Conservation (phyloP, 2,113 vertebrate species). For the Tylochromis polylepis region DNA sequence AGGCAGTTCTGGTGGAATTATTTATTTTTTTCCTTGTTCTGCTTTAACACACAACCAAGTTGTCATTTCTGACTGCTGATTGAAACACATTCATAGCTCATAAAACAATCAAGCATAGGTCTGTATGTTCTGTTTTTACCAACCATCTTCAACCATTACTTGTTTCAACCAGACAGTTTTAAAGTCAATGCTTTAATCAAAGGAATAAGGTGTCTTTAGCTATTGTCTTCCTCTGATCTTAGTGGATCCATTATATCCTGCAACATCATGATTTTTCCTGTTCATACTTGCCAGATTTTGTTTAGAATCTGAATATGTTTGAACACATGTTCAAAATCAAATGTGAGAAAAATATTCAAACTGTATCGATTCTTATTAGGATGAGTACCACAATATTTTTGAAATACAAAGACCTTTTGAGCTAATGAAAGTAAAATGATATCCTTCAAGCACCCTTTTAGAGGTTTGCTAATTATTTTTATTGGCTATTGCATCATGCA, state of each 20-base stretch:
- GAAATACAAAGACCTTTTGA: neutral
- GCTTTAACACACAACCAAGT: neutral
- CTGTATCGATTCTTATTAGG: neutral
- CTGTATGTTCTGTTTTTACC: neutral
- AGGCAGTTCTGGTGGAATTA: neutral
- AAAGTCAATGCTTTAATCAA: neutral
- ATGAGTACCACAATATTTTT: neutral
- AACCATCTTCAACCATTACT: neutral
- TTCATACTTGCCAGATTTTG: neutral
- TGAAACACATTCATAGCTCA: neutral
- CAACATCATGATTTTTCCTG: neutral
- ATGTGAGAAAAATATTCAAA: neutral
- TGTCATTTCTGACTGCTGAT: neutral
- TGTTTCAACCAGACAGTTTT: neutral
- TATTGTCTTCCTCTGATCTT: neutral
- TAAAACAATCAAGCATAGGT: neutral
- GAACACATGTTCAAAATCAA: neutral
- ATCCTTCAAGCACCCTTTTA: neutral
- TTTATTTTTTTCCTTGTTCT: neutral
- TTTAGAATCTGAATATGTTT: neutral
- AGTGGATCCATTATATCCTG: neutral
- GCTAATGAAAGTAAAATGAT: slow-evolving; percentile 11
- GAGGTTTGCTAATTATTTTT: neutral
- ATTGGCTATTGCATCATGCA: neutral
- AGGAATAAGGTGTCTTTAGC: neutral